Evolutionary conservation across 2,113 vertebrate species (phyloP), one percentile per base, ranked within the genome.

Genomic region (Gavialis gangeticus): DNA sequence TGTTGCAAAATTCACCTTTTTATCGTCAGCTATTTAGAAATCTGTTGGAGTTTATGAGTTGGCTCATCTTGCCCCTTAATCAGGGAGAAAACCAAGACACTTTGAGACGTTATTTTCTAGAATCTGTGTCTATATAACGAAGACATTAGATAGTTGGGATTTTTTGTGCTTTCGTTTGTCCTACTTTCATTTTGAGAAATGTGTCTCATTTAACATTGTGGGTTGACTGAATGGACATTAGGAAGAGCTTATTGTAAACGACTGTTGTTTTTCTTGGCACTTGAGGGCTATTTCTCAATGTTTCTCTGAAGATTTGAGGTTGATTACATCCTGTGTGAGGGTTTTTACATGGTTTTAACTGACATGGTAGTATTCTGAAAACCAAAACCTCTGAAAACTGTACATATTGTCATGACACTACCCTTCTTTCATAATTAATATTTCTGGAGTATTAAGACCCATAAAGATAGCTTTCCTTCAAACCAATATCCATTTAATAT

Each of bases 321-420:
- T 96, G 97, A 98, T 98, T 97, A 97, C 97, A 98, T 98, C 97
- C 97, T 97, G 97, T 96, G 94, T 87, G 89, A 93, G 96, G 95
- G 96, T 97, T 97, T 97, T 89, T 87, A 88, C 85, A 66, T 84
- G 82, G 83, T 87, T 97, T 95, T 96, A 95, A 91, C 94, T 95
- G 96, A 95, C 92, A 58, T 82, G 87, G 24, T 84, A 90, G 77
- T 79, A 92, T 96, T 96, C 87, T 91, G 92, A 90, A 98, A 96
- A 88, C 19, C 80, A 3, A 90, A n/a, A 80, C 87, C 79, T 67
- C 79, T 0, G 0, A 90, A 96, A 94, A 94, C 96, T 97, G 96
- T 84, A 77, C 56, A 21, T 22, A n/a, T 83, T 89, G 8, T 75
- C 82, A 84, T 87, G 90, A 94, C 56, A n/a, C 27, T 84, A 18